These are phyloP conservation scores for Coremacera marginata DNA, from an alignment of 2,888 invertebrate species.

Conservation along the genomic window DNA sequence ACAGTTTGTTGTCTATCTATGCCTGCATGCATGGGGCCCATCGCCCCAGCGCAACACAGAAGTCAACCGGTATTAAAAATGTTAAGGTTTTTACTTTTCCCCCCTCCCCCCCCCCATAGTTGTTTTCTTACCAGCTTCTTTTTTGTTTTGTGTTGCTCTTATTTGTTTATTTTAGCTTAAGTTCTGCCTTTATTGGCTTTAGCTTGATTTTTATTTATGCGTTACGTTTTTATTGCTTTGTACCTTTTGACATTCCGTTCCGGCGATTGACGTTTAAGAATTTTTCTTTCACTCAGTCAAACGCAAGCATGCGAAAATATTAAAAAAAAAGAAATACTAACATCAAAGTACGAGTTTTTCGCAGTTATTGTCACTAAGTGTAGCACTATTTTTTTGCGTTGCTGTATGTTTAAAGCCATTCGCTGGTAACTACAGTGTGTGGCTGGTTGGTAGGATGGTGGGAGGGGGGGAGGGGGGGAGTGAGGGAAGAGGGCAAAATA, in stretches of 20 bases:
- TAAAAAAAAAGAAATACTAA: background rate
- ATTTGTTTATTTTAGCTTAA: background rate
- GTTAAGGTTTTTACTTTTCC: slow-evolving; percentile 10
- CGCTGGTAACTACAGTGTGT: background rate
- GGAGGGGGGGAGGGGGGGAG: no score
- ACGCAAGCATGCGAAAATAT: background rate
- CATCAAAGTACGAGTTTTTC: background rate
- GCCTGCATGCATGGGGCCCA: background rate
- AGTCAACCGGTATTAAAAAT: slow-evolving; percentile 33
- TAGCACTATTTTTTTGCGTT: background rate
- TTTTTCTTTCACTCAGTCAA: slow-evolving; percentile 19
- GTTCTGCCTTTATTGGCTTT: background rate
- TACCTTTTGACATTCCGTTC: slow-evolving; percentile 45
- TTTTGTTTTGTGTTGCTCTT: slow-evolving; percentile 25
- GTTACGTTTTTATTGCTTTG: slow-evolving; percentile 23
- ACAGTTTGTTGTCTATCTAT: background rate
- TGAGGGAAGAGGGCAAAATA: no score
- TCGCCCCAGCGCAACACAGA: slow-evolving; percentile 7
- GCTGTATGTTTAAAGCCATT: background rate
- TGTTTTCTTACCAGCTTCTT: slow-evolving; percentile 28
- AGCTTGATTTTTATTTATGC: background rate
- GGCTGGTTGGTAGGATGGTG: no score
- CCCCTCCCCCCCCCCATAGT: background rate
- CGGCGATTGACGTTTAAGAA: slow-evolving; percentile 47
- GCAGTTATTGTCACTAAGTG: background rate